Evolutionary conservation across 2,113 vertebrate genomes (phyloP), one percentile per base, ranked within the genome.

Genomic region (Suncus etruscus): DNA sequence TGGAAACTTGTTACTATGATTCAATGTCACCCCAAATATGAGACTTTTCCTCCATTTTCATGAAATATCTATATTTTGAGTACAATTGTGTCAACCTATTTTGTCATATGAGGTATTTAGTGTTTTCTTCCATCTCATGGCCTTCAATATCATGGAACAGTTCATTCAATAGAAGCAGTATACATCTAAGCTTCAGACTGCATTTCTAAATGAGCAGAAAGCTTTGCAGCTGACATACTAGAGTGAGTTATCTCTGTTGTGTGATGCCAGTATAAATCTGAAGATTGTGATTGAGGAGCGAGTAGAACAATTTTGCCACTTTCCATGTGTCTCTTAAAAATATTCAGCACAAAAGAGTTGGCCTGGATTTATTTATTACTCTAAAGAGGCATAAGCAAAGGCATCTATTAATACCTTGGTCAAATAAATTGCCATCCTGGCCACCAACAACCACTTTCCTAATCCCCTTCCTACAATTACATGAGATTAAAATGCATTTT

Each of bases 321-420:
- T 83, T 92, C 83, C 48, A 75, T 18, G n/a, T 73, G 27, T 87
- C 76, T 86, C 63, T 63, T 68, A 70, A 86, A 73, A 70, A 48
- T 2, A 78, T 22, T 90, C 58, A 77, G 11, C 65, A 63, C 72
- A 70, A 51, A 61, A 47, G 51, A 68, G 2, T 6, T 83, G 48
- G 20, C 31, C n/a, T 79, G 51, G 51, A 70, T 89, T 88, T 91
- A 70, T 72, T 45, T 4, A 4, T 82, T 72, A 8, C n/a, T 77
- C 5, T 27, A 74, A 68, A 48, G 63, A 86, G 3, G 14, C 54
- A 18, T 10, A 66, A 75, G 81, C 65, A 90, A 58, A 92, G 29
- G 16, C 74, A 47, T 83, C 75, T 73, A 11, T 83, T 73, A 77
- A n/a, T 50, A 54, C 73, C 22, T 74, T 82, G 22, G 54, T 24